Evolutionary conservation across 2,797 vertebrate species (phyloP).

Genomic region (Anableps anableps): DNA sequence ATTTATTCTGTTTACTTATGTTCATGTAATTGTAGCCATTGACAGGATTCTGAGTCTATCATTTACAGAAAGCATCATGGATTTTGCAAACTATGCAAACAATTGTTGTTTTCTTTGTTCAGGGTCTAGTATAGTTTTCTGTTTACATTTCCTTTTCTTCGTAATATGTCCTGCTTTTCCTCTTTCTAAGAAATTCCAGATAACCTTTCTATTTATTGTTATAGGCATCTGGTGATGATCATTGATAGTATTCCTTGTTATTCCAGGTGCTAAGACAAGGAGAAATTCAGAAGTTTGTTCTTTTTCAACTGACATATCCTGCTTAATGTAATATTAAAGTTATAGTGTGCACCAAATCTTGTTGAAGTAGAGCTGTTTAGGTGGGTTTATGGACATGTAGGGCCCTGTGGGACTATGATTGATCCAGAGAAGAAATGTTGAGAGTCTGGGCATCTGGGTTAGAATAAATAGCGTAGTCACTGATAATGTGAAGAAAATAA

Average conservation of each 20-base stretch:
- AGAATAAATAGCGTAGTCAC: constrained; percentile 17
- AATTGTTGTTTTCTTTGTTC: too few species aligned
- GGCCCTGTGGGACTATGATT: neutral
- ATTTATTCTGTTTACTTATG: too few species aligned
- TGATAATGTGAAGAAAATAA: constrained; percentile 22
- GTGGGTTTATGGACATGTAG: neutral
- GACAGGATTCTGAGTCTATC: neutral
- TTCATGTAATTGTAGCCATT: too few species aligned
- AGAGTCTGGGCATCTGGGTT: neutral
- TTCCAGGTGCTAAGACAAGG: neutral
- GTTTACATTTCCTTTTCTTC: too few species aligned
- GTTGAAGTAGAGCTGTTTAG: neutral
- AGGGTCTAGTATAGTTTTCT: too few species aligned
- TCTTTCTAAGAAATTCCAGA: neutral
- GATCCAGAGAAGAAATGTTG: constrained; percentile 5
- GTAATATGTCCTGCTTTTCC: neutral
- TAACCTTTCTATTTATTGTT: neutral
- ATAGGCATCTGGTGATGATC: neutral
- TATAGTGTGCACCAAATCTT: too few species aligned
- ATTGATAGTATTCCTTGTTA: neutral
- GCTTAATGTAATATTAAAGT: too few species aligned
- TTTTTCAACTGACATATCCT: too few species aligned
- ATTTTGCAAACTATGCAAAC: neutral
- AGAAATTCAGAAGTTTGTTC: neutral
- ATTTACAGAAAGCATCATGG: neutral